Percentiles rank a stretch among this genome's conserved stretches.
Evolutionary conservation across 2,797 vertebrate species (phyloP).

Genomic region (Ctenopoma kingsleyae): DNA sequence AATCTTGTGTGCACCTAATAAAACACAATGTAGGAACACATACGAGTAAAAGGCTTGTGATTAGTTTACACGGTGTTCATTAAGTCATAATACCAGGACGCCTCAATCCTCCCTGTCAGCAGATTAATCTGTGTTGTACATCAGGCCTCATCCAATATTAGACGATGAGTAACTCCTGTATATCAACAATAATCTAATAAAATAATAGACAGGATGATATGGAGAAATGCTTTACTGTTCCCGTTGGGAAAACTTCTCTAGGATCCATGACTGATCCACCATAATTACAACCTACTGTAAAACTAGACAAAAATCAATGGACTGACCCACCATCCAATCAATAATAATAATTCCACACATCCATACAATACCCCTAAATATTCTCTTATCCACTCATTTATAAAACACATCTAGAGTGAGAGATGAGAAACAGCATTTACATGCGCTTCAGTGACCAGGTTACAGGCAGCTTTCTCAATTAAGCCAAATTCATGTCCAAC

Average conservation of each 20-base stretch:
- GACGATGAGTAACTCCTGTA: not conserved
- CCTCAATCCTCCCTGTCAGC: not conserved
- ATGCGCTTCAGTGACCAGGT: no score
- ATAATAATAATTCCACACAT: slow-evolving; percentile 8
- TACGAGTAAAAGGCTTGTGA: not conserved
- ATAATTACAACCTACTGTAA: slow-evolving; percentile 31
- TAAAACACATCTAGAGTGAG: no score
- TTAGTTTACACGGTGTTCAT: not conserved
- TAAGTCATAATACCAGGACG: not conserved
- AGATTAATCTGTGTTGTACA: not conserved
- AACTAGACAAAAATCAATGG: slow-evolving; percentile 28
- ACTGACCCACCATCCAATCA: not conserved
- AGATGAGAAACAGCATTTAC: no score
- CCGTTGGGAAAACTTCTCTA: slow-evolving; percentile 6
- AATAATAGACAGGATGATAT: not conserved
- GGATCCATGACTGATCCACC: slow-evolving; percentile 12
- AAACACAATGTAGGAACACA: not conserved
- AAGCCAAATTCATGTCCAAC: no score
- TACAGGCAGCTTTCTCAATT: no score
- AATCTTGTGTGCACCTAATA: not conserved
- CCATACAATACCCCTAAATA: not conserved
- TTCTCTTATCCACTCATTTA: not conserved
- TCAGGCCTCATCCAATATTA: not conserved
- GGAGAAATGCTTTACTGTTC: slow-evolving; percentile 8
- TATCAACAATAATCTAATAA: not conserved